A percentile compares a stretch with the other conserved stretches of the same genome.
These are phyloP conservation scores for Andrena fulva DNA, from an alignment of 2,888 invertebrate species.

Conservation along the genomic window DNA sequence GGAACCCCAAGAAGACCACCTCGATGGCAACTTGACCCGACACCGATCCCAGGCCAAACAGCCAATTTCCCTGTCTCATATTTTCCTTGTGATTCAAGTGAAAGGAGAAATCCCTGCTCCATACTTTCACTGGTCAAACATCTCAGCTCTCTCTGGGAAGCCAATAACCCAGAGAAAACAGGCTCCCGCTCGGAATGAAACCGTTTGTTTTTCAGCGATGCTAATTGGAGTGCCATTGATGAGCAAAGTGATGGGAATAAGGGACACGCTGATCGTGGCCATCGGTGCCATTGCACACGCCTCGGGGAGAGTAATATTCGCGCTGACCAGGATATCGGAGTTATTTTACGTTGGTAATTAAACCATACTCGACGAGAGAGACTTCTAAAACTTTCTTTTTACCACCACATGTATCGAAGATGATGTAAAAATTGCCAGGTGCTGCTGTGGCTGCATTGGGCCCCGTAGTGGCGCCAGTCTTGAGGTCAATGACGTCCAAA, in stretches of 20 bases:
- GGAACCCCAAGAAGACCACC: too few species aligned
- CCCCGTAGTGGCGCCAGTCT: slow-evolving; percentile 91
- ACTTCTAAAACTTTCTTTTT: not conserved
- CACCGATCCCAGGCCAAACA: not conserved
- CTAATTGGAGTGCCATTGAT: slow-evolving; percentile 90
- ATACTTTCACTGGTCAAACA: slow-evolving; percentile 49
- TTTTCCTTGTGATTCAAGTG: slow-evolving; percentile 18
- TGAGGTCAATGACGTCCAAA: slow-evolving; percentile 94
- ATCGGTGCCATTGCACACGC: slow-evolving; percentile 90
- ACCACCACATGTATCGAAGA: not conserved
- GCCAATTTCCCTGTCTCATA: not conserved
- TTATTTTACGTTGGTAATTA: slow-evolving; percentile 88
- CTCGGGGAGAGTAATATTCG: slow-evolving; percentile 89
- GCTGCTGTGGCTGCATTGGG: slow-evolving; percentile 91
- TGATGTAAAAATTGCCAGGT: slow-evolving; percentile 84
- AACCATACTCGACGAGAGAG: not conserved
- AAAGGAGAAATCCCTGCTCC: slow-evolving; percentile 36
- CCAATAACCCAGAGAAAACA: not conserved
- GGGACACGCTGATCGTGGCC: slow-evolving; percentile 90
- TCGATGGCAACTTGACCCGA: not conserved
- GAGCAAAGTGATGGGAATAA: slow-evolving; percentile 89
- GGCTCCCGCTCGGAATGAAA: not conserved
- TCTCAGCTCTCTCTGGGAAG: not conserved
- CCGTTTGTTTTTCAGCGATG: slow-evolving; percentile 85
- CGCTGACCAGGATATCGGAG: slow-evolving; percentile 86